Base-by-base conservation (phyloP, 2,888 invertebrate genomes). In the Salticus scenicus region DNA sequence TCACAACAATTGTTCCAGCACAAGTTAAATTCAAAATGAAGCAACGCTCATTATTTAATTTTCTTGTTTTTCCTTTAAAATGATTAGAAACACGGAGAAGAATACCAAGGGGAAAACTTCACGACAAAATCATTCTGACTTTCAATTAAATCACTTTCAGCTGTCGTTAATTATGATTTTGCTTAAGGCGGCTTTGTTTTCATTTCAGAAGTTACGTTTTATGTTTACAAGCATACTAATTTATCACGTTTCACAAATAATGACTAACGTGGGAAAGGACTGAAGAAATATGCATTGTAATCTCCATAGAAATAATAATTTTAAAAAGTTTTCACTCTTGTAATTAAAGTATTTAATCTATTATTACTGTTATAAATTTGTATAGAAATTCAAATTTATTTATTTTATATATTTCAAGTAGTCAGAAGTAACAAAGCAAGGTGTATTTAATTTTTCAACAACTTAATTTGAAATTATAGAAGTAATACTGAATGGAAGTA, bases 211-310 rank as follows among this genome's bases (percentile, higher is more conserved):
- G 42, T 47, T 17, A 47, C 42, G 42, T 47, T 47, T 47, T 47
- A 47, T 47, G 42, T 47, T 47, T 47, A 47, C 42, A 47, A 47
- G 42, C 42, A 47, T 47, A 47, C 42, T 47, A 47, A 47, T 47
- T 47, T 47, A 47, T 47, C 42, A 47, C 42, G 42, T 47, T 47
- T 47, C 17, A 47, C 10, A 47, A 47, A 47, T 47, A 47, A 47
- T 47, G 42, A 47, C 42, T 47, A 47, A 47, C 17, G 42, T 17
- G 10, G 1, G 42, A 47, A 47, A 17, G 42, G 17, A 17, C 17
- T 47, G 17, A 17, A 14, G 7, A 17, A 47, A 47, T 47, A 17
- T 47, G 42, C 42, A 14, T 47, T 47, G 17, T 17, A 17, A 47
- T 47, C 42, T 47, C 17, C 42, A 47, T 17, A 17, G 7, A 47